A percentile compares a stretch with the other conserved stretches of the same genome.
Conservation (phyloP, 1,140 invertebrate genomes). For the Heliothis subflexa region DNA sequence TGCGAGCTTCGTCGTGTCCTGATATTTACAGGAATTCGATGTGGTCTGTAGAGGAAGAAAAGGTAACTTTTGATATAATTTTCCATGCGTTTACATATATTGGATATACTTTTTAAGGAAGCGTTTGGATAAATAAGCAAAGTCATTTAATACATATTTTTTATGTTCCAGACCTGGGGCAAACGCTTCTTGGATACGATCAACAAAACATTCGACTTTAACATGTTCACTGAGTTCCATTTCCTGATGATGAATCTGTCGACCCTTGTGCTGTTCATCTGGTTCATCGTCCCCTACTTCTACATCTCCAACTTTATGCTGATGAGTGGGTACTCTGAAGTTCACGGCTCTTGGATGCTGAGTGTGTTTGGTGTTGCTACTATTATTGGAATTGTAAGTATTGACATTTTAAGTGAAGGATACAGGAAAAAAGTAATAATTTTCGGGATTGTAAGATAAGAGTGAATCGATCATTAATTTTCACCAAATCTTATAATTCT, state of each 20-base stretch:
- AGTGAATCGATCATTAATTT: constrained; percentile 9
- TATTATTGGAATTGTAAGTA: constrained; percentile 94
- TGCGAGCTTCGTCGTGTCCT: constrained; percentile 95
- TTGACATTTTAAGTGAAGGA: neutral
- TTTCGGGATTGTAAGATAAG: too few species aligned
- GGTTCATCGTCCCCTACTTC: constrained; percentile 96
- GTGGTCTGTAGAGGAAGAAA: constrained; percentile 91
- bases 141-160: constrained; percentile 12
- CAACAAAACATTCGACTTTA: constrained; percentile 92
- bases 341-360: constrained; percentile 90
- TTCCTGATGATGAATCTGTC: constrained; percentile 94
- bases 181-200: constrained; percentile 89
- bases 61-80: constrained; percentile 80
- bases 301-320: constrained; percentile 92
- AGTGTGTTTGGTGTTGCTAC: constrained; percentile 94
- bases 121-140: constrained; percentile 50
- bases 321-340: constrained; percentile 88
- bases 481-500: neutral
- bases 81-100: neutral
- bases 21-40: constrained; percentile 96
- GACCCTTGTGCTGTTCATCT: constrained; percentile 94
- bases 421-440: too few species aligned
- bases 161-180: constrained; percentile 90
- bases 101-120: neutral
- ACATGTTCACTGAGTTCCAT: constrained; percentile 93